These are phyloP conservation scores for Caenorhabditis becei DNA, from an alignment of 2,888 invertebrate species.

Conservation along the genomic window DNA sequence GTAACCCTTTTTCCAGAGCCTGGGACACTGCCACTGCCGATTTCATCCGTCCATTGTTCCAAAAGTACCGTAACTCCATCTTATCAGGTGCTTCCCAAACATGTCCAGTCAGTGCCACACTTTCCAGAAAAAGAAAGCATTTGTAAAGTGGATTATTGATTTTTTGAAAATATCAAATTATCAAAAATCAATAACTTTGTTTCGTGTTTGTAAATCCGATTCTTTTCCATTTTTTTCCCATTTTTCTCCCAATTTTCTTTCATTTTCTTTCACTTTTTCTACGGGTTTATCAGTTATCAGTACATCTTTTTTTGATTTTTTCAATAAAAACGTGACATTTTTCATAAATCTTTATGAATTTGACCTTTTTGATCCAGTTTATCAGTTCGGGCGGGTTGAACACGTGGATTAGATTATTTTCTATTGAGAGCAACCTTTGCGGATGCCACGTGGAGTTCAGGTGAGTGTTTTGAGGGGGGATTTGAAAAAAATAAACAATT, in stretches of 20 bases:
- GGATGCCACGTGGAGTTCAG: conserved; percentile 55
- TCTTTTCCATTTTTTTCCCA: not conserved
- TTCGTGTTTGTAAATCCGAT: conserved; percentile 21
- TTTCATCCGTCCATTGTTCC: conserved; percentile 68
- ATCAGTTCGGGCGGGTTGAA: too few species aligned
- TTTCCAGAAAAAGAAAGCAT: conserved; percentile 24
- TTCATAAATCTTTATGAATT: too few species aligned
- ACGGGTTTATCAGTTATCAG: too few species aligned
- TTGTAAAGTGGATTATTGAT: conserved; percentile 28
- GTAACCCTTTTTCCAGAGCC: conserved; percentile 53
- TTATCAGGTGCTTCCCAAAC: conserved; percentile 43
- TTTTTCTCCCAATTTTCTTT: not conserved
- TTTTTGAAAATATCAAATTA: not conserved
- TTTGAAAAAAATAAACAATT: too few species aligned
- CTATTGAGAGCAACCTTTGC: not conserved
- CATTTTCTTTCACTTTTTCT: too few species aligned
- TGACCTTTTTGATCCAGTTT: not conserved
- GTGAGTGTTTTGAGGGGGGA: conserved; percentile 37
- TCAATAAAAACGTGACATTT: too few species aligned
- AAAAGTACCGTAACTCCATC: conserved; percentile 65
- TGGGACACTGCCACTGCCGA: conserved; percentile 68
- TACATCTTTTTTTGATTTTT: not conserved
- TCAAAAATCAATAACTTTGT: too few species aligned
- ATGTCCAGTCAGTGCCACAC: conserved; percentile 58
- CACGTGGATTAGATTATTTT: too few species aligned